These are phyloP conservation scores for Meteorus colon DNA, from an alignment of 2,888 invertebrate genomes.

Conservation along the genomic window DNA sequence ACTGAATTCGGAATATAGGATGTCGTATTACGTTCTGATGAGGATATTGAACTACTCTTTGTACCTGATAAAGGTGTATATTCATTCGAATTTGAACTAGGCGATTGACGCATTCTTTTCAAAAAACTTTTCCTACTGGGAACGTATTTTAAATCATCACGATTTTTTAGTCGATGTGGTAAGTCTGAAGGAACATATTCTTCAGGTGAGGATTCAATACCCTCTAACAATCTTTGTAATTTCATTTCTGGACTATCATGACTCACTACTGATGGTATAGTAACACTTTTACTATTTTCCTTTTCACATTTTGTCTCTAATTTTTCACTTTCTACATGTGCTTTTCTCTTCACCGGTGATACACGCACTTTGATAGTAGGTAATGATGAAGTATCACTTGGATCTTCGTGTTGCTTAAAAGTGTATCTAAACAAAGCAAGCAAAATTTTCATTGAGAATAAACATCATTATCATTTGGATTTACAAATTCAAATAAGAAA, in stretches of 20 bases:
- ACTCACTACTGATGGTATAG: not conserved
- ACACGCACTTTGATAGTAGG: slow-evolving; percentile 63
- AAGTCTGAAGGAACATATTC: slow-evolving; percentile 60
- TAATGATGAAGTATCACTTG: slow-evolving; percentile 52
- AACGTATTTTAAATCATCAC: slow-evolving; percentile 57
- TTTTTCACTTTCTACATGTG: slow-evolving; percentile 19
- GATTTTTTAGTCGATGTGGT: slow-evolving; percentile 49
- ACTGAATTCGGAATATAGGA: slow-evolving; percentile 62
- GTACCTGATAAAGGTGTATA: slow-evolving; percentile 56
- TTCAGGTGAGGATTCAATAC: slow-evolving; percentile 48
- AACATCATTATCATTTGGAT: slow-evolving; percentile 25
- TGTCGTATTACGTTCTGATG: slow-evolving; percentile 28
- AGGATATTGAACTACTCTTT: not conserved
- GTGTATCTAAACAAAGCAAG: slow-evolving; percentile 54
- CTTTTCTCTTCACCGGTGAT: slow-evolving; percentile 53
- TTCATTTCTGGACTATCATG: slow-evolving; percentile 38
- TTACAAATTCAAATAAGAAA: not conserved
- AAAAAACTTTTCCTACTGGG: slow-evolving; percentile 62
- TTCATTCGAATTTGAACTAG: slow-evolving; percentile 53
- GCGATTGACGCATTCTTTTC: slow-evolving; percentile 51
- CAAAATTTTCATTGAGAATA: not conserved
- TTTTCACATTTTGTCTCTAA: not conserved
- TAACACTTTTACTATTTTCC: slow-evolving; percentile 8
- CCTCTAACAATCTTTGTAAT: slow-evolving; percentile 34
- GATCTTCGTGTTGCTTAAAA: slow-evolving; percentile 56